Evolutionary conservation across 2,797 vertebrate genomes (phyloP), one percentile per base, ranked within the genome.

Genomic region (Alca torda): DNA sequence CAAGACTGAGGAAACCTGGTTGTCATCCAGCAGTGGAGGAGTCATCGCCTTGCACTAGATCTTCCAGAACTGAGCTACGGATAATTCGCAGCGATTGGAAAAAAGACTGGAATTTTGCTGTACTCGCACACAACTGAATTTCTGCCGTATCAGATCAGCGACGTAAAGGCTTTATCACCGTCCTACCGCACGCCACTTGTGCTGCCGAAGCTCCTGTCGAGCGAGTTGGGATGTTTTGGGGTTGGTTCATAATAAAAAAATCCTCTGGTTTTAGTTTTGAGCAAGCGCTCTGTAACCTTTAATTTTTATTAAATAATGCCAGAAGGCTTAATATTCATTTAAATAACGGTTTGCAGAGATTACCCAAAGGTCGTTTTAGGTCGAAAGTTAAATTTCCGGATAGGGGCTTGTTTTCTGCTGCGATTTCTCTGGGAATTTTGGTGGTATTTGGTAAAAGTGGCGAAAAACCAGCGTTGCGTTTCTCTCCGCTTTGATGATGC

Each of bases 401-500:
- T 11, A 1, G 28, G 59, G 23, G 4, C 7, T n/a, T 78, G 5
- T 15, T 45, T 84, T 37, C 43, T 1, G 15, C 43, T 57, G 51
- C 1, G 2, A 4, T 48, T 48, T 68, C 45, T 39, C 24, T 1
- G 3, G 26, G 56, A 77, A 7, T 14, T 24, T 45, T 0, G 5
- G 15, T 10, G 41, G 11, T 17, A 2, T 35, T 35, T 21, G 19
- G 76, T 53, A 69, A 37, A 65, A 23, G 15, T 3, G 28, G 31
- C 0, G 1, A 16, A 72, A 41, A 64, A 25, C 1, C 50, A 6
- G 9, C 4, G 0, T 35, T 3, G 5, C 0, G 2, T 56, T 72
- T 50, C 30, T 31, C 20, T 59, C 33, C 0, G 1, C n/a, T 48
- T 21, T 1, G 3, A 25, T 2, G 3, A 39, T 24, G 6, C 0